Percentiles rank a stretch among this genome's conserved stretches.
Evolutionary conservation across 2,888 invertebrate genomes (phyloP).

Genomic region (Arctia plantaginis): DNA sequence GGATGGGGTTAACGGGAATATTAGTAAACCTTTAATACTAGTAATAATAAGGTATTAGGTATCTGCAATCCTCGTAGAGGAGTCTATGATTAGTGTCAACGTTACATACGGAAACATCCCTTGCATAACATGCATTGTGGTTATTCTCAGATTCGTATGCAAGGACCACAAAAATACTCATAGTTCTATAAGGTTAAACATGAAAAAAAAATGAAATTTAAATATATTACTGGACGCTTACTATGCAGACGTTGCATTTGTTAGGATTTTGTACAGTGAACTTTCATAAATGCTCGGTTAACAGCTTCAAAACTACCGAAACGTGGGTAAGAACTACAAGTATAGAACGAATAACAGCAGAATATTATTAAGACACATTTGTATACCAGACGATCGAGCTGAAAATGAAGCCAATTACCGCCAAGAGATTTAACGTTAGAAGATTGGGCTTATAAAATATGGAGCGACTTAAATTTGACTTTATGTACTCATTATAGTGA

Average conservation of each 20-base stretch:
- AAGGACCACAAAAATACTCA: background rate
- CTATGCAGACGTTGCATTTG: background rate
- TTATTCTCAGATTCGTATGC: background rate
- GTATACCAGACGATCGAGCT: background rate
- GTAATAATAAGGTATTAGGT: too few species aligned
- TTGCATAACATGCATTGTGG: background rate
- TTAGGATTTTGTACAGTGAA: too few species aligned
- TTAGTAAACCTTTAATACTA: too few species aligned
- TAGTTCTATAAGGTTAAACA: background rate
- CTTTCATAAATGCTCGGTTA: background rate
- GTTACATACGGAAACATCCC: background rate
- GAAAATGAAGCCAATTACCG: background rate
- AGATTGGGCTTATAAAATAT: background rate
- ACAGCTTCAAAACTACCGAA: background rate
- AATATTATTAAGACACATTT: background rate
- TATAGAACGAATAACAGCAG: background rate
- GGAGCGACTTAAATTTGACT: background rate
- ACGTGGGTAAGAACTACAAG: background rate
- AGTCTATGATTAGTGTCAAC: background rate
- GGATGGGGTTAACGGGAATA: too few species aligned
- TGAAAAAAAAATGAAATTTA: background rate
- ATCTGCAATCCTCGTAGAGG: background rate
- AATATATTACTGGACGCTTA: background rate
- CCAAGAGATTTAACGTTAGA: background rate
- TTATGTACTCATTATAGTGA: background rate